phyloP scores from a whole-genome alignment of 2,888 invertebrate species.

The Epinotia bilunana region DNA sequence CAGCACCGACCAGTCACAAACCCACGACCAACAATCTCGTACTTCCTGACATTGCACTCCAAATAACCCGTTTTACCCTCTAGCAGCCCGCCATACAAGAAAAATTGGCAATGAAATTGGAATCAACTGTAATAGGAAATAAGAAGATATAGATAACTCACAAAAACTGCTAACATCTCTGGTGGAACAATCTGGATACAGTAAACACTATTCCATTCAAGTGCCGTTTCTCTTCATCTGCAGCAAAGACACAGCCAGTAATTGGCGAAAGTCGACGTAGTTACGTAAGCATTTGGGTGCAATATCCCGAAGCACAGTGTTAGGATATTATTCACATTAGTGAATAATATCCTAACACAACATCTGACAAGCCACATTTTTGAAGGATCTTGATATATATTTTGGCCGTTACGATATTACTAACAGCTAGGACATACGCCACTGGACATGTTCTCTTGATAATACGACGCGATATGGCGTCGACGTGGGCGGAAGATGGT shows the following conservation, averaged over 20 bases:
- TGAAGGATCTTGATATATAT: neutral
- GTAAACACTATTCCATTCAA: neutral
- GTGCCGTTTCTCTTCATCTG: no score
- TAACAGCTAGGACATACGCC: neutral
- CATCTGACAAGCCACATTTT: neutral
- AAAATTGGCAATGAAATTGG: no score
- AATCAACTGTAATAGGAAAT: no score
- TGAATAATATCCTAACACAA: constrained; percentile 24
- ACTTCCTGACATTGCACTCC: neutral
- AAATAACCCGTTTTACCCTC: neutral
- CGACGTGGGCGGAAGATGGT: no score
- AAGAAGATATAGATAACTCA: no score
- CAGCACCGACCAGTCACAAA: constrained; percentile 47
- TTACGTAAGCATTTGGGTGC: constrained; percentile 1
- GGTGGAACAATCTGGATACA: no score
- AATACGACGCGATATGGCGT: neutral
- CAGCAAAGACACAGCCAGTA: neutral
- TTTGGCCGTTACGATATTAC: constrained; percentile 15
- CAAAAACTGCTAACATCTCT: no score
- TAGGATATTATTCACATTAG: no score
- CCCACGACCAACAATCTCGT: constrained; percentile 48
- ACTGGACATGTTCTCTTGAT: neutral
- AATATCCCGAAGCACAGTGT: constrained; percentile 1
- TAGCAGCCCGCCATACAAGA: no score
- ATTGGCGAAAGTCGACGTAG: neutral